These are phyloP conservation scores for Sepioteuthis lessoniana DNA, from an alignment of 2,888 invertebrate genomes.

Conservation along the genomic window DNA sequence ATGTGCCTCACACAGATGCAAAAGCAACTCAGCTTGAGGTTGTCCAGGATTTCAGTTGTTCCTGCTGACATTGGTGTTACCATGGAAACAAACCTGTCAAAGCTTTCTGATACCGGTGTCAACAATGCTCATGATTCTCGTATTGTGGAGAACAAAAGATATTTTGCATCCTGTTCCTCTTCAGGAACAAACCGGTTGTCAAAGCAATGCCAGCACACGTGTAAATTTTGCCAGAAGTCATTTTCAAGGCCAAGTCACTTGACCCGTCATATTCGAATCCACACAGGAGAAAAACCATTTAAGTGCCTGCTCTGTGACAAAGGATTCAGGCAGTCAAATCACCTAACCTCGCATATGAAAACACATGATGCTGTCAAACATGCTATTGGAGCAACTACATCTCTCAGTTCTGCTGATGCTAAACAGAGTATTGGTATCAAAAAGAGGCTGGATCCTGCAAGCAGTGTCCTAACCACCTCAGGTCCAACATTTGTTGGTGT, in stretches of 20 bases:
- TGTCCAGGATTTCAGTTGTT: background rate
- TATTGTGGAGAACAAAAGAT: background rate
- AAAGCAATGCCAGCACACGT: background rate
- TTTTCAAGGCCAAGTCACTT: background rate
- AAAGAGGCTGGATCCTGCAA: background rate
- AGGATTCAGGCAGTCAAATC: constrained; percentile 35
- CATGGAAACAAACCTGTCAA: background rate
- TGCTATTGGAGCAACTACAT: background rate
- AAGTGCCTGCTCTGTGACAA: constrained; percentile 34
- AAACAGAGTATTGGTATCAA: background rate
- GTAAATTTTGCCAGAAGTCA: constrained; percentile 42
- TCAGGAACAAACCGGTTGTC: background rate
- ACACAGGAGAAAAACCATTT: constrained; percentile 45
- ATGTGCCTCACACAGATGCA: background rate
- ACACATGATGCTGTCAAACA: background rate
- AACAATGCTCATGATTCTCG: background rate
- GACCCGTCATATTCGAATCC: constrained; percentile 14
- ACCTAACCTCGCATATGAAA: background rate
- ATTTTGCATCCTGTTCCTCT: background rate
- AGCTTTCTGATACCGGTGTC: background rate
- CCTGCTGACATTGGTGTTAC: background rate
- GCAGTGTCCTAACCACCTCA: background rate
- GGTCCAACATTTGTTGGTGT: background rate
- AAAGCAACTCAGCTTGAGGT: background rate
- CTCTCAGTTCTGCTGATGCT: background rate